Percentiles rank a stretch among this genome's conserved stretches.
Conservation (phyloP, 2,797 vertebrate genomes). For the Enteromius viviparus region DNA sequence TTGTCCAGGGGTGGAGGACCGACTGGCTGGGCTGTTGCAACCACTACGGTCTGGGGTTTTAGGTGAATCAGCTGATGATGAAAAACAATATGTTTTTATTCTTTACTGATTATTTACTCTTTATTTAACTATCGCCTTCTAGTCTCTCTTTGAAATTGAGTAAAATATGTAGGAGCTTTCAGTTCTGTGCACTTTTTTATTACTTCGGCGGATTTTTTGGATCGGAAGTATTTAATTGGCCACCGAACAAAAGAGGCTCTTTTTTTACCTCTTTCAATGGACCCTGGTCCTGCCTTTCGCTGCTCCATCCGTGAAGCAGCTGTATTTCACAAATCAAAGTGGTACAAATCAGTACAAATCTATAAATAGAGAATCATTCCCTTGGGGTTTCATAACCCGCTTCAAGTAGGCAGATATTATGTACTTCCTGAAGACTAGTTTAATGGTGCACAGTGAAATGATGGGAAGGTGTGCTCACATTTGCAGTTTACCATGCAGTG, state of each 20-base stretch:
- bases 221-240: neutral
- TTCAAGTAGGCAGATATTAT: slow-evolving; percentile 14
- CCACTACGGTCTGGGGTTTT: slow-evolving; percentile 86
- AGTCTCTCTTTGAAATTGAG: neutral
- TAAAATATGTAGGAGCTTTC: neutral
- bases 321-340: slow-evolving; percentile 51
- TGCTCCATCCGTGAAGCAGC: slow-evolving; percentile 55
- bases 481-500: neutral
- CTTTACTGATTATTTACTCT: neutral
- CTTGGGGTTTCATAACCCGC: slow-evolving; percentile 3
- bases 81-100: neutral
- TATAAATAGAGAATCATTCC: slow-evolving; percentile 22
- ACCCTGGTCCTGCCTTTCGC: slow-evolving; percentile 52
- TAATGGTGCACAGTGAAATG: neutral
- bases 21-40: slow-evolving; percentile 87
- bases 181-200: slow-evolving; percentile 5
- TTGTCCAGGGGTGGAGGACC: slow-evolving; percentile 83
- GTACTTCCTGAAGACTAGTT: slow-evolving; percentile 4
- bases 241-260: neutral
- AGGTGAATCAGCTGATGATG: slow-evolving; percentile 75
- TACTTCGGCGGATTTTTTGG: neutral
- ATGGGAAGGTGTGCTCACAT: neutral
- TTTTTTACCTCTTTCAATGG: slow-evolving; percentile 56
- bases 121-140: neutral
- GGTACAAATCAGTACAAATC: slow-evolving; percentile 30